Conservation (phyloP, 2,888 invertebrate genomes). For the Lottia gigantea region DNA sequence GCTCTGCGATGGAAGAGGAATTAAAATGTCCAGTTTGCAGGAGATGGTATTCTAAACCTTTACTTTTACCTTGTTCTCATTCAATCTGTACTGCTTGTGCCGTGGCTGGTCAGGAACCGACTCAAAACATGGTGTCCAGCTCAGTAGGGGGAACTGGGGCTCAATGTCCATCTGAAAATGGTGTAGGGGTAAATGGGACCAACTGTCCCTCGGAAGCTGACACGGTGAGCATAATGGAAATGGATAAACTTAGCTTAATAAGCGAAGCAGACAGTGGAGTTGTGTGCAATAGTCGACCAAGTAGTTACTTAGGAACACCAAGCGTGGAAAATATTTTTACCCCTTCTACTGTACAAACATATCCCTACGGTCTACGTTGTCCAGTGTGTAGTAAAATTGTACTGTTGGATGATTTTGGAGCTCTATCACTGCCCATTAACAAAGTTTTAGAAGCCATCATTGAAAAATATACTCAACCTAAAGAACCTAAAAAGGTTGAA, state of each 20-base stretch:
- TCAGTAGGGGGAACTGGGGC: conserved; percentile 65
- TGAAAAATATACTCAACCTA: conserved; percentile 79
- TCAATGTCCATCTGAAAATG: too few species aligned
- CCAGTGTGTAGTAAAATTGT: conserved; percentile 86
- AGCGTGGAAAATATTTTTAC: conserved; percentile 61
- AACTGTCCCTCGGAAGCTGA: conserved; percentile 49
- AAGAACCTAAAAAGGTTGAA: conserved; percentile 69
- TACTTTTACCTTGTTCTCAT: conserved; percentile 88
- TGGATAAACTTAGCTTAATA: conserved; percentile 71
- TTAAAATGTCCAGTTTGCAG: conserved; percentile 94
- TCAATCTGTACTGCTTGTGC: conserved; percentile 93
- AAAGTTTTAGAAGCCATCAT: conserved; percentile 93
- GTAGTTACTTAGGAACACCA: conserved; percentile 81
- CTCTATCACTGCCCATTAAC: conserved; percentile 89
- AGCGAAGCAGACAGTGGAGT: conserved; percentile 99
- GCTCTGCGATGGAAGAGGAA: conserved; percentile 90
- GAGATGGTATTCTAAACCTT: conserved; percentile 92
- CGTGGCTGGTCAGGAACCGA: conserved; percentile 79
- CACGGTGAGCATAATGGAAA: conserved; percentile 59
- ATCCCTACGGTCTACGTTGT: conserved; percentile 71
- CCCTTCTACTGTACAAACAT: conserved; percentile 50
- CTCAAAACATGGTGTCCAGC: conserved; percentile 66
- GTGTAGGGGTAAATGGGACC: conserved; percentile 19
- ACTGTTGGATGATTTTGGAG: conserved; percentile 94
- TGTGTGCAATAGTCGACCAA: conserved; percentile 75